Evolutionary conservation across 2,888 invertebrate species (phyloP).

Genomic region (Philopedon plagiatum): DNA sequence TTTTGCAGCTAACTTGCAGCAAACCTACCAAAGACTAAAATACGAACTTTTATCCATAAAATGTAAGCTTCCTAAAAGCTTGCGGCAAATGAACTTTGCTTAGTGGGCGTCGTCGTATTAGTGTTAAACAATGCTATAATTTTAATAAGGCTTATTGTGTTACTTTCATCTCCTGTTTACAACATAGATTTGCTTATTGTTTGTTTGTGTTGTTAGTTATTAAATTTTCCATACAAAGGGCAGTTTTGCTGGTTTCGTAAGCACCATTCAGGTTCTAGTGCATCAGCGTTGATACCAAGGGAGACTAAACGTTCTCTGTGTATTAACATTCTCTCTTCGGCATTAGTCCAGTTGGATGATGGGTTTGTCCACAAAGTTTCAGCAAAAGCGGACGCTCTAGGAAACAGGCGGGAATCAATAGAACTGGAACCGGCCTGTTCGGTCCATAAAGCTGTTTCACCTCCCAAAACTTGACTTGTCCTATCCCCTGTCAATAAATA

Average conservation of each 20-base stretch:
- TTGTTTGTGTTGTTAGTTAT: constrained; percentile 2
- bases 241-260: constrained; percentile 84
- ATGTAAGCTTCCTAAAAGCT: no score
- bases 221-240: constrained; percentile 60
- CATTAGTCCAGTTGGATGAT: constrained; percentile 27
- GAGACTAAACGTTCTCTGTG: constrained; percentile 69
- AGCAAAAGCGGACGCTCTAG: constrained; percentile 48
- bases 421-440: constrained; percentile 44
- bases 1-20: no score
- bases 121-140: no score
- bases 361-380: constrained; percentile 49
- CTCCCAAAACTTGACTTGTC: constrained; percentile 43
- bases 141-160: no score
- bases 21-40: no score
- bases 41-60: no score
- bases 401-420: constrained; percentile 41
- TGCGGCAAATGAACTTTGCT: no score
- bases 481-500: constrained; percentile 13
- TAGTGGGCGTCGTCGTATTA: no score
- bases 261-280: constrained; percentile 89
- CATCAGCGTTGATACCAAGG: constrained; percentile 79
- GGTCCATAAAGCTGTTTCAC: constrained; percentile 48
- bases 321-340: constrained; percentile 47
- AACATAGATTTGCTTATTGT: no score
- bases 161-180: no score